phyloP scores from a whole-genome alignment of 2,797 vertebrate genomes.

The Ambastaia sidthimunki region DNA sequence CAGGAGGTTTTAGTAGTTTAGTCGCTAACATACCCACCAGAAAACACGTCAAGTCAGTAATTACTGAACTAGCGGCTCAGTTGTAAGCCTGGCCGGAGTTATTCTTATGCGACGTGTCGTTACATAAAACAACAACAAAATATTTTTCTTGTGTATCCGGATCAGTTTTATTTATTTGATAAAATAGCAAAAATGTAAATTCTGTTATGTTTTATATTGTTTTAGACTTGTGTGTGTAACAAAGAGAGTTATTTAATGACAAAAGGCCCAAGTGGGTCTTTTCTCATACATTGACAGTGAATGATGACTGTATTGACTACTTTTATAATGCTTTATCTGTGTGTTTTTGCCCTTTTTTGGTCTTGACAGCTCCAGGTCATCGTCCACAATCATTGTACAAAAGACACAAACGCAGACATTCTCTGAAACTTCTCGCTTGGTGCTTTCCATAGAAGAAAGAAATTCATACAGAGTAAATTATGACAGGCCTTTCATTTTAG shows the following conservation, averaged over 20 bases:
- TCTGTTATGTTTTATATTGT: background rate
- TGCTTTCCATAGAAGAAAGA: background rate
- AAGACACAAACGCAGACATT: background rate
- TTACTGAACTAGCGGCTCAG: background rate
- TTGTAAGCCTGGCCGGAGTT: background rate
- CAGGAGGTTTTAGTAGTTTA: conserved; percentile 18
- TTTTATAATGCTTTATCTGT: no score
- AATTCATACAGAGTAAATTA: background rate
- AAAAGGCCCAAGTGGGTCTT: background rate
- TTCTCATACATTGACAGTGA: background rate
- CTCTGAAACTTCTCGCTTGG: background rate
- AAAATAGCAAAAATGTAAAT: background rate
- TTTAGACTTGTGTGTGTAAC: background rate
- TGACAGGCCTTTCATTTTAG: background rate
- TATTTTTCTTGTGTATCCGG: background rate
- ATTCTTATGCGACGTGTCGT: background rate
- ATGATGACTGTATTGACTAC: no score
- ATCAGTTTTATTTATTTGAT: no score
- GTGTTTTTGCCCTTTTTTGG: background rate
- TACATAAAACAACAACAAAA: background rate
- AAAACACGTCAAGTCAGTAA: conserved; percentile 20
- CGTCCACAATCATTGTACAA: background rate
- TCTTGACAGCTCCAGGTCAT: background rate
- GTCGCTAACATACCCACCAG: conserved; percentile 13
- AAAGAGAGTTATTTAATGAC: no score